Evolutionary conservation across 2,797 vertebrate genomes (phyloP), one percentile per base, ranked within the genome.

Genomic region (Cossypha polioptera): DNA sequence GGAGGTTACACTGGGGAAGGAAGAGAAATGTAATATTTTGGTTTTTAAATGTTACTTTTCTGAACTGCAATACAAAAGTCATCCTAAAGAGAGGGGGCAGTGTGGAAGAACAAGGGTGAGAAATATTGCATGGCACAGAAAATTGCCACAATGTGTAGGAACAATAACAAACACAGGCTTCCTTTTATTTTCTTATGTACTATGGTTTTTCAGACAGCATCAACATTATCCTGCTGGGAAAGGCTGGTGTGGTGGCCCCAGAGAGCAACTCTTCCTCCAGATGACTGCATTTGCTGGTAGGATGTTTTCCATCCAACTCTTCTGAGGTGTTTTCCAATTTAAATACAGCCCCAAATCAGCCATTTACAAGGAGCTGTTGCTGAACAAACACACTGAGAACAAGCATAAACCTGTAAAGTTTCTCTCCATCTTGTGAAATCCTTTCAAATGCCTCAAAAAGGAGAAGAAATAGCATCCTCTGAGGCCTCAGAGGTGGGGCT

Each of bases 361-460:
- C 66, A 43, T 82, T 81, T 81, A 51, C 26, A 63, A 75, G 53
- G 55, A 95, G 17, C 11, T 57, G 54, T n/a, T 88, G 29, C 79
- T 88, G 69, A 91, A 57, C 79, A 94, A 95, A 90, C 74, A 90
- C 1, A 1, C 48, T 54, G 79, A 84, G 67, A 90, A 82, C 85
- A 92, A 88, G 90, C 59, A 88, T 59, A 67, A 74, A 92, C 89
- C 51, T 97, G 88, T 79, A 76, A 90, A 84, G 28, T 65, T 84
- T 55, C 28, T 91, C 55, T 95, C 35, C 16, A 15, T 61, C 45
- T 73, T 81, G 25, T 50, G 63, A 90, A 86, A 91, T 48, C 21
- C 31, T 79, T 94, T 88, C 51, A 84, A 80, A 40, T 66, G 57
- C 35, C 65, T 94, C 54, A 81, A 40, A 94, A 72, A 35, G 7